A percentile compares a stretch with the other conserved stretches of the same genome.
These are phyloP conservation scores for Campoletis sonorensis DNA, from an alignment of 1,140 invertebrate species.

Conservation along the genomic window DNA sequence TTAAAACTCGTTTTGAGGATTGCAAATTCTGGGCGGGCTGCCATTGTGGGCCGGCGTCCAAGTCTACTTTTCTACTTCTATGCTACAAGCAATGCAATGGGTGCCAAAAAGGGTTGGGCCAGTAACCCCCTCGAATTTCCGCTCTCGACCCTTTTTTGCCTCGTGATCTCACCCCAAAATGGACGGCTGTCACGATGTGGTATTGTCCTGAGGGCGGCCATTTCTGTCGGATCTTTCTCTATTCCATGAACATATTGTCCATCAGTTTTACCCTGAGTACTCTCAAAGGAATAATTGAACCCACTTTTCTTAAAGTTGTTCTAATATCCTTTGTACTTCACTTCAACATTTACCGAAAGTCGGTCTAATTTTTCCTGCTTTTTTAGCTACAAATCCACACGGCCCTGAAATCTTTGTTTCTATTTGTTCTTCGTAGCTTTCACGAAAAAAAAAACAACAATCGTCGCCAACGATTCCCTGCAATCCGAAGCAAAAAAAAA, in stretches of 20 bases:
- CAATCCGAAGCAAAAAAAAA: neutral
- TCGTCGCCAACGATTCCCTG: neutral
- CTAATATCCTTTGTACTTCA: no score
- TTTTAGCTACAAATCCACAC: neutral
- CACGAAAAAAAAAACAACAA: neutral
- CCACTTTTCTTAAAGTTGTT: neutral
- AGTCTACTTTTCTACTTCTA: conserved; percentile 11
- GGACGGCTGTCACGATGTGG: conserved; percentile 16
- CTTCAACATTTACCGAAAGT: no score
- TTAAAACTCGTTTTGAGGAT: neutral
- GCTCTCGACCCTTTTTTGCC: conserved; percentile 2
- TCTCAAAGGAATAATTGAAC: neutral
- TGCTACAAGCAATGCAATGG: neutral
- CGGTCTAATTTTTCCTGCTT: no score
- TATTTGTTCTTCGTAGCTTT: no score
- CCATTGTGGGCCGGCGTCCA: neutral
- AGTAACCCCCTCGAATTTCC: neutral
- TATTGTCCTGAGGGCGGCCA: conserved; percentile 27
- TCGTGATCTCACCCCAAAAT: conserved; percentile 30
- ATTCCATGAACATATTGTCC: neutral
- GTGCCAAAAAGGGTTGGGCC: conserved; percentile 33
- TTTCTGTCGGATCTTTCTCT: neutral
- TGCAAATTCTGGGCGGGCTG: conserved; percentile 8
- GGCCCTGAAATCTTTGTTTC: no score
- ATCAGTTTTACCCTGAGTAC: no score